A percentile compares a stretch with the other conserved stretches of the same genome.
These are phyloP conservation scores for Cyprinodon variegatus DNA, from an alignment of 2,113 vertebrate species.

Conservation along the genomic window DNA sequence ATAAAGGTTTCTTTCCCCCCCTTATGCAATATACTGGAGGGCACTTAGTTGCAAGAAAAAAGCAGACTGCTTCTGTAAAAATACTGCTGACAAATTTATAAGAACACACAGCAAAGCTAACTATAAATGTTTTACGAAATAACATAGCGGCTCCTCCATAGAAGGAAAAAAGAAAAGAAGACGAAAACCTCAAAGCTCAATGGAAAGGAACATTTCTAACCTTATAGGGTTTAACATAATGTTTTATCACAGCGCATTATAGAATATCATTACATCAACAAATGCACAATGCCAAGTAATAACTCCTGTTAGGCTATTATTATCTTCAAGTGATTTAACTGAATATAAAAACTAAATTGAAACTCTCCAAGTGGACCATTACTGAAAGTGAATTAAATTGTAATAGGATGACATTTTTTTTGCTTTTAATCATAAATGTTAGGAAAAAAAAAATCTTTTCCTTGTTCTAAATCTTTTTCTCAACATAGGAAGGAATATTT, in stretches of 20 bases:
- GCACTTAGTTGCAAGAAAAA: conserved; percentile 25
- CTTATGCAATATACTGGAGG: conserved; percentile 73
- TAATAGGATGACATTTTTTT: conserved; percentile 5
- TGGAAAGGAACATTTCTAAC: conserved; percentile 21
- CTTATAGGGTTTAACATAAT: conserved; percentile 37
- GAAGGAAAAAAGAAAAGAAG: conserved; percentile 33
- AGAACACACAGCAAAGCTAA: conserved; percentile 77
- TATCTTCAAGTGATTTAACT: conserved; percentile 30
- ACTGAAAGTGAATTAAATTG: conserved; percentile 19
- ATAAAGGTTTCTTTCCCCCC: conserved; percentile 59
- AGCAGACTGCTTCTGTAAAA: conserved; percentile 58
- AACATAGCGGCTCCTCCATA: conserved; percentile 53
- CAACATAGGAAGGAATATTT: not conserved
- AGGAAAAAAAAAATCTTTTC: not conserved
- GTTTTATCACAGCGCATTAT: conserved; percentile 23
- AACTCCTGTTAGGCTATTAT: conserved; percentile 34
- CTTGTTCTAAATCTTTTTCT: not conserved
- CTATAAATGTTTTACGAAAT: conserved; percentile 75
- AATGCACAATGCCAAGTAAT: conserved; percentile 39
- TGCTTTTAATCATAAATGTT: conserved; percentile 6
- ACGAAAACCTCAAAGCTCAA: conserved; percentile 16
- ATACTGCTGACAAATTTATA: conserved; percentile 81
- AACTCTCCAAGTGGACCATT: conserved; percentile 23
- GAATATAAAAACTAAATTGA: conserved; percentile 11
- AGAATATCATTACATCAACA: conserved; percentile 51